These are phyloP conservation scores for Palaemon carinicauda DNA, from an alignment of 1,140 invertebrate species.

Conservation along the genomic window DNA sequence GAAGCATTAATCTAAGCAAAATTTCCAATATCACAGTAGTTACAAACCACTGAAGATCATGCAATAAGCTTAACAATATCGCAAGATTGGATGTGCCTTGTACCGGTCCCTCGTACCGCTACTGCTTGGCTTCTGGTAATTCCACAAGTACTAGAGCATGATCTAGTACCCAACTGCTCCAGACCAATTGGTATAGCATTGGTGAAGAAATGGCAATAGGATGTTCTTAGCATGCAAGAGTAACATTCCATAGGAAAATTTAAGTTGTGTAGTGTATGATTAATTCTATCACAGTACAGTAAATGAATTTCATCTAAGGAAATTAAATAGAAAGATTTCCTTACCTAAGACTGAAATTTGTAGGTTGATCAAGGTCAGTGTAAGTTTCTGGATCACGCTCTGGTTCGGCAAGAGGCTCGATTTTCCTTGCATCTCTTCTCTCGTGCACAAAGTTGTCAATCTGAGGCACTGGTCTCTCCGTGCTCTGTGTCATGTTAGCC, in stretches of 20 bases:
- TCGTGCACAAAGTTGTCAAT: slow-evolving; percentile 55
- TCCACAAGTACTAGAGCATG: slow-evolving; percentile 49
- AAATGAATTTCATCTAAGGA: not conserved
- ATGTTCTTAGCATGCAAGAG: not conserved
- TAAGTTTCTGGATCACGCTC: slow-evolving; percentile 28
- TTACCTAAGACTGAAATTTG: slow-evolving; percentile 73
- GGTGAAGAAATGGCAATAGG: not conserved
- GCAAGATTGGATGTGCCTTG: slow-evolving; percentile 43
- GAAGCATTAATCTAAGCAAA: no score
- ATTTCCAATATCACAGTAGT: slow-evolving; percentile 25
- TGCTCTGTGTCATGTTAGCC: slow-evolving; percentile 41
- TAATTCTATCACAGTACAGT: not conserved
- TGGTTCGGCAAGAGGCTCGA: slow-evolving; percentile 11
- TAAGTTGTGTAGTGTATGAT: not conserved
- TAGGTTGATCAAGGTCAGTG: slow-evolving; percentile 71
- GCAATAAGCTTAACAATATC: slow-evolving; percentile 17
- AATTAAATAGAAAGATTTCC: not conserved
- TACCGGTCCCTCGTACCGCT: slow-evolving; percentile 44
- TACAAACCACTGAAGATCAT: slow-evolving; percentile 47
- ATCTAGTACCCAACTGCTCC: slow-evolving; percentile 52
- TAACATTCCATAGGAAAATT: not conserved
- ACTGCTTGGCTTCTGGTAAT: slow-evolving; percentile 47
- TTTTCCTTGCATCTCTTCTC: slow-evolving; percentile 37
- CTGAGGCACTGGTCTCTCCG: slow-evolving; percentile 48
- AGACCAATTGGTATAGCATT: slow-evolving; percentile 22